phyloP scores from a whole-genome alignment of 2,113 vertebrate species.

The Grammomys dolichurus region DNA sequence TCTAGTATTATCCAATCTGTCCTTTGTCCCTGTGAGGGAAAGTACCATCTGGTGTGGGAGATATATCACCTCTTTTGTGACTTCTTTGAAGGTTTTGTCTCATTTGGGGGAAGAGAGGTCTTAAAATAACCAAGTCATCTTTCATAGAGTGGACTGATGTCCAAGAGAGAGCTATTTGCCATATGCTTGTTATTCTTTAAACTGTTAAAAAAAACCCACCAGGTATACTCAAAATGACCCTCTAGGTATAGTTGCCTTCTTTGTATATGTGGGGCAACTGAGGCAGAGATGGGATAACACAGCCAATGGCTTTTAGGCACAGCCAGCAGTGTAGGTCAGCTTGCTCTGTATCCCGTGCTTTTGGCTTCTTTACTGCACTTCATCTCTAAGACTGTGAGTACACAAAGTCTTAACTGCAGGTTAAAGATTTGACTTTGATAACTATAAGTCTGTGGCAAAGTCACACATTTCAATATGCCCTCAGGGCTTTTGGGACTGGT shows the following conservation, averaged over 20 bases:
- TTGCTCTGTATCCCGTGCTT: neutral
- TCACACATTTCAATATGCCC: neutral
- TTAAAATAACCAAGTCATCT: neutral
- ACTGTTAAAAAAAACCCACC: neutral
- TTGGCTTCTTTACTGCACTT: accelerated
- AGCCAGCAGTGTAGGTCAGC: neutral
- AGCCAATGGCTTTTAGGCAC: neutral
- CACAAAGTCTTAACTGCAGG: neutral
- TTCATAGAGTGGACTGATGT: neutral
- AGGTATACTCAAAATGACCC: neutral
- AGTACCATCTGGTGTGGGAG: neutral
- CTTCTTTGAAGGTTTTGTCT: neutral
- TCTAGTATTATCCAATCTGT: neutral
- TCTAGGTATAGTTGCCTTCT: neutral
- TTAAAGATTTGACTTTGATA: neutral
- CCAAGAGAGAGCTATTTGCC: neutral
- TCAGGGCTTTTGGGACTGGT: neutral
- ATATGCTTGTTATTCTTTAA: accelerated
- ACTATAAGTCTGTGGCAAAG: neutral
- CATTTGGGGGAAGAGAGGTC: neutral
- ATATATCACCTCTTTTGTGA: neutral
- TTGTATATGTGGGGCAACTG: neutral
- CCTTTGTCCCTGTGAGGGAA: neutral
- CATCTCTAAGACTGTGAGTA: neutral
- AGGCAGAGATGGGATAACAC: neutral